A percentile compares a stretch with the other conserved stretches of the same genome.
These are phyloP conservation scores for Eupithecia exiguata DNA, from an alignment of 2,888 invertebrate species.

Conservation along the genomic window DNA sequence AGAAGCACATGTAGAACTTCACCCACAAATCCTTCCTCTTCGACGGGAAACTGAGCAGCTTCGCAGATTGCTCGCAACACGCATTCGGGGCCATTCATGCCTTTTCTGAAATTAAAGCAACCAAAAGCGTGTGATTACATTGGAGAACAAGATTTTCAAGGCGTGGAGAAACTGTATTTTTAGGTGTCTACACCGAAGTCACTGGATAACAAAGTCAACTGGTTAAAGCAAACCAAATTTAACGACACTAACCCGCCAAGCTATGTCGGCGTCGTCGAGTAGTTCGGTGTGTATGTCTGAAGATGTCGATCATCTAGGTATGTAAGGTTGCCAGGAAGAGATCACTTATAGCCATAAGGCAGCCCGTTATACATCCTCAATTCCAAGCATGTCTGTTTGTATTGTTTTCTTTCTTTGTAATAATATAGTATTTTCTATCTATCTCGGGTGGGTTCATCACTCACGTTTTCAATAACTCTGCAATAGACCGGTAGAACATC, in stretches of 20 bases:
- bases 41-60: slow-evolving; percentile 86
- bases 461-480: slow-evolving; percentile 67
- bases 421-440: neutral
- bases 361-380: no score
- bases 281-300: neutral
- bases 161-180: neutral
- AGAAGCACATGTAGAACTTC: slow-evolving; percentile 88
- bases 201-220: neutral
- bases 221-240: neutral
- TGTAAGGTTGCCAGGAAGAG: no score
- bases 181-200: neutral
- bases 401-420: no score
- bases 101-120: slow-evolving; percentile 72
- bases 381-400: no score
- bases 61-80: slow-evolving; percentile 90
- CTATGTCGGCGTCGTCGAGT: neutral
- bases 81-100: slow-evolving; percentile 87
- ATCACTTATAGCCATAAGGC: no score
- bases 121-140: neutral
- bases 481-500: slow-evolving; percentile 66
- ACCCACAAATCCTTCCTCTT: slow-evolving; percentile 87
- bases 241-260: neutral
- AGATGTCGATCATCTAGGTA: neutral
- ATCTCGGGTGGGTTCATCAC: slow-evolving; percentile 40
- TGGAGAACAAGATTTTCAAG: neutral